Base-by-base conservation (phyloP, 1,140 invertebrate genomes). In the Teleogryllus occipitalis region DNA sequence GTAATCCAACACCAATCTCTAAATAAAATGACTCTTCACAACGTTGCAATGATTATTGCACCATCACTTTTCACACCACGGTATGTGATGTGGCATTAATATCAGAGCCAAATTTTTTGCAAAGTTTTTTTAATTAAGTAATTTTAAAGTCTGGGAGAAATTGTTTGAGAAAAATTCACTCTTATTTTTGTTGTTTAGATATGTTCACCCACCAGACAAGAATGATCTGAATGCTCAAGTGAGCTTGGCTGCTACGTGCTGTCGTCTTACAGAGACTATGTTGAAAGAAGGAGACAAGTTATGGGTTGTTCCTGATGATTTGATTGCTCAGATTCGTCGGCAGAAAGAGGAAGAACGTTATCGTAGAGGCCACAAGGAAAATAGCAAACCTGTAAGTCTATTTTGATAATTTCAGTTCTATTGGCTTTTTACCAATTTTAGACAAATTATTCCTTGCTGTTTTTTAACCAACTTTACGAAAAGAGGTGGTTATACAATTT, bases 1-100 rank as follows among this genome's bases (percentile, higher is more conserved):
- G 90, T 97, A 18, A 90, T 93, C 7, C 89, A 91, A 47, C 88
- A 92, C 82, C 90, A 93, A 82, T 87, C 89, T 81, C 22, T 77
- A 8, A 98, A 97, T 85, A 95, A 95, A 88, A 98, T 97, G 96
- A 92, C 91, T 76, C 89, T 94, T 76, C 93, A 95, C 83, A 98
- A 97, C 85, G 94, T 97, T 10, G 93, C 96, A 10, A 96, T 97
- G 92, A 97, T 98, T 81, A 93, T 96, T 79, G 96, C 96, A 14
- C 96, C 96, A 49, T 96, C 96, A 76, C 89, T 98, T 49, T 97
- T 97, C 85, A 93, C 95, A 75, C 94, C 94, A 75, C 90, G 90
- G 86, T 92, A 89, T 82, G 78, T 84, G 78, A 79, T 82, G 75
- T 85, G 83, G 83, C 85, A 65, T 65, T 65, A 14, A 65, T 18